Evolutionary conservation across 2,888 invertebrate genomes (phyloP), one percentile per base, ranked within the genome.

Genomic region (Anagyrus pseudococci): DNA sequence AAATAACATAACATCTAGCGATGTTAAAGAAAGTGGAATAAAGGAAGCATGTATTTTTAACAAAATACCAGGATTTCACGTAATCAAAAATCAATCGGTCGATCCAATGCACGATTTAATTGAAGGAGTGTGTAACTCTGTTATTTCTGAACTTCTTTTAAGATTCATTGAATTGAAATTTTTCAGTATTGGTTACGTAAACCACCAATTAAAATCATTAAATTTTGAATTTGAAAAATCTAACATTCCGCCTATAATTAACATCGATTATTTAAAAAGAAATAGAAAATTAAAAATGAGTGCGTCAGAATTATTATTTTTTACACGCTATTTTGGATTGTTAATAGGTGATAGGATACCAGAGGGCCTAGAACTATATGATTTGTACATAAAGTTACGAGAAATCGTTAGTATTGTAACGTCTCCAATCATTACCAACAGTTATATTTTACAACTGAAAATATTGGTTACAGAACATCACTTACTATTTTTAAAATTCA

Each of bases 391-490:
- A 17, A 53, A 43, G 17, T 23, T 53, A 17, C 22, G 53, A 1
- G 41, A 53, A 53, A 19, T 52, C 2, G n/a, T 40, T 15, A 4
- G 15, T 7, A 41, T 53, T 13, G 2, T 44, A 13, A 55, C 55
- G 1, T 22, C 40, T 22, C 44, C 55, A 20, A 26, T 29, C 1
- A 10, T 29, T 15, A 29, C 40, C 6, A 8, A 26, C 29, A 13
- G 23, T 13, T 7, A 26, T 19, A 26, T 26, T 2, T 2, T 20
- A 29, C 8, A n/a, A 13, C 20, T 55, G 13, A 8, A 19, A 40
- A 40, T 23, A 8, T 4, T 44, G 20, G 44, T 55, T 20, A 20
- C 17, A 17, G 29, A 55, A 15, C 55, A 55, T n/a, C 43, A 55
- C 20, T 4, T 8, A 1, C 10, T 55, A 15, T 55, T 29, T 17